Evolutionary conservation across 2,888 invertebrate genomes (phyloP).

Genomic region (Callinectes sapidus): DNA sequence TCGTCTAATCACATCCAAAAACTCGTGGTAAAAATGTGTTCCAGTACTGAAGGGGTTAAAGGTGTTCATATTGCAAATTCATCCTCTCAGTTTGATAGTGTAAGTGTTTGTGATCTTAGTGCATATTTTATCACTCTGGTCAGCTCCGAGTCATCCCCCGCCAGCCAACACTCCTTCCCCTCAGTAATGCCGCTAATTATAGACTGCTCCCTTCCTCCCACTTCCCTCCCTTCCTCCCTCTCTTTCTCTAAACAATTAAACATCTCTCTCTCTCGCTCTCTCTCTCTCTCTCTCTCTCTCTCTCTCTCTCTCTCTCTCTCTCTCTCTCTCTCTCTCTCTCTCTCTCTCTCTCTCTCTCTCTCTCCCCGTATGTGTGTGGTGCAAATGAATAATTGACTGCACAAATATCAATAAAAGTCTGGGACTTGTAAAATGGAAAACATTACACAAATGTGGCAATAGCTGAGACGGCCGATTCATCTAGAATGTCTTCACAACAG

Average conservation of each 20-base stretch:
- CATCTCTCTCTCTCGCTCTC: constrained; percentile 22
- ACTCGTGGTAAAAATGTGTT: too few relatives aligned
- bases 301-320: constrained; percentile 31
- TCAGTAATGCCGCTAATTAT: neutral
- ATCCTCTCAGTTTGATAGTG: neutral
- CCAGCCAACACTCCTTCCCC: neutral
- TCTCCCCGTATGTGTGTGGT: neutral
- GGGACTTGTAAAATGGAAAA: neutral
- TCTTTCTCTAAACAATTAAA: constrained; percentile 10
- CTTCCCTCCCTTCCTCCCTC: neutral
- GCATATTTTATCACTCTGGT: neutral
- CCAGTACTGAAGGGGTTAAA: too few relatives aligned
- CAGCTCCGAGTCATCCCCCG: neutral
- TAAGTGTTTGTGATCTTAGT: neutral
- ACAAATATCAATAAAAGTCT: neutral
- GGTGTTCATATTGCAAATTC: too few relatives aligned
- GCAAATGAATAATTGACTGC: neutral
- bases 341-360: constrained; percentile 30
- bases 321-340: constrained; percentile 26
- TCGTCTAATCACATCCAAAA: too few relatives aligned
- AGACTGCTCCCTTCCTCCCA: neutral
- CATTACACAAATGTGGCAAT: neutral
- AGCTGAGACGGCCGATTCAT: neutral
- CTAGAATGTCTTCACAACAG: neutral
- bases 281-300: constrained; percentile 25